Conservation (phyloP, 64 coral and sea anemone species). For the Anthopleura sola region DNA sequence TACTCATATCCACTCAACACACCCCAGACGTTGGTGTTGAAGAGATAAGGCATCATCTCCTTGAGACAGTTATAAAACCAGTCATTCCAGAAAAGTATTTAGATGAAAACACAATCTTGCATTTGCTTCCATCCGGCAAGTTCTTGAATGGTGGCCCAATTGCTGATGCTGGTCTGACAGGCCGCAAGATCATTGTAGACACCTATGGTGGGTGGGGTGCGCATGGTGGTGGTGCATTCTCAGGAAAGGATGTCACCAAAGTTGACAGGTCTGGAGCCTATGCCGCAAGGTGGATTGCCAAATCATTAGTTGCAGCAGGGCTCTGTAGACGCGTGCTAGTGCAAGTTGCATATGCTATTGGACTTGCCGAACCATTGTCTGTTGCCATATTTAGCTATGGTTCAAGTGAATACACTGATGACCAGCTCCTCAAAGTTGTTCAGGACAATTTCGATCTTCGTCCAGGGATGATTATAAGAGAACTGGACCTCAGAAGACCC, state of each 20-base stretch:
- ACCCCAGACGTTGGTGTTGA: constrained; percentile 52
- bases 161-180: constrained; percentile 80
- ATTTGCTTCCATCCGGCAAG: constrained; percentile 70
- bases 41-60: constrained; percentile 71
- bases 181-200: constrained; percentile 89
- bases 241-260: constrained; percentile 89
- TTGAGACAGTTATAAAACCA: constrained; percentile 53
- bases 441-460: constrained; percentile 87
- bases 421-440: constrained; percentile 62
- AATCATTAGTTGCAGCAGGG: constrained; percentile 80
- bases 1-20: constrained; percentile 73
- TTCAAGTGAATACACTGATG: constrained; percentile 65
- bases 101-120: constrained; percentile 74
- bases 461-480: constrained; percentile 77
- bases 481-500: constrained; percentile 74
- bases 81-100: constrained; percentile 77
- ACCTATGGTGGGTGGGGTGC: constrained; percentile 95
- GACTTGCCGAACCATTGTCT: constrained; percentile 75
- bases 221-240: constrained; percentile 89
- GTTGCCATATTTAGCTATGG: constrained; percentile 89
- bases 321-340: constrained; percentile 66
- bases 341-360: constrained; percentile 84
- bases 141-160: constrained; percentile 72
- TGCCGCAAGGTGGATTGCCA: constrained; percentile 87
- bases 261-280: constrained; percentile 91